Evolutionary conservation across 2,888 invertebrate genomes (phyloP).

Genomic region (Crocallis elinguaria): DNA sequence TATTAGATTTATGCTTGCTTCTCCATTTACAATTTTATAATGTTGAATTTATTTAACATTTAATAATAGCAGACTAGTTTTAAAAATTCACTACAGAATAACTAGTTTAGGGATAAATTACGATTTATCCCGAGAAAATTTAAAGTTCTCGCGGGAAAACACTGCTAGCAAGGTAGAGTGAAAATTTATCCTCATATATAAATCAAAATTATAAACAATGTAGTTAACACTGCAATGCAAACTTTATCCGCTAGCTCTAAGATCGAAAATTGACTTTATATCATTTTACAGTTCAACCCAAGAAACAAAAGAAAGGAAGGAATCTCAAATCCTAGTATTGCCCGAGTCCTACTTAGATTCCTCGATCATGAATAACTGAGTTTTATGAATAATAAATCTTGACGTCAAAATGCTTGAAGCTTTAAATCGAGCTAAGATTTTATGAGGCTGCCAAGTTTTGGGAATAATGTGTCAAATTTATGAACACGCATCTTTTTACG

Average conservation of each 20-base stretch:
- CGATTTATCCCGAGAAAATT: constrained; percentile 9
- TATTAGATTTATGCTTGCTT: neutral
- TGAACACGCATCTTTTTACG: neutral
- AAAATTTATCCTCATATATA: too few relatives aligned
- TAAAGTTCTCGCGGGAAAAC: constrained; percentile 4
- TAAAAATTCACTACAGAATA: neutral
- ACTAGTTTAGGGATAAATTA: constrained; percentile 8
- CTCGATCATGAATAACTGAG: constrained; percentile 13
- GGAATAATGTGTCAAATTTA: neutral
- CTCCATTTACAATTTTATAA: neutral
- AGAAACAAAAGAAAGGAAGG: neutral
- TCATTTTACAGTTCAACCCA: neutral
- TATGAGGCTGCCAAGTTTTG: constrained; percentile 5
- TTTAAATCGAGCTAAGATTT: constrained; percentile 14
- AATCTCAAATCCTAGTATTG: neutral
- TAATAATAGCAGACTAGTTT: too few relatives aligned
- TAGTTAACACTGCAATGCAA: too few relatives aligned
- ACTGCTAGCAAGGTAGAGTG: too few relatives aligned
- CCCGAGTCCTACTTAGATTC: constrained; percentile 1
- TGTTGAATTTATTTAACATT: too few relatives aligned
- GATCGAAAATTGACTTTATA: too few relatives aligned
- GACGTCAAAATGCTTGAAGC: constrained; percentile 31
- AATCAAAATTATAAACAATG: too few relatives aligned
- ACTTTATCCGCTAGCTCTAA: too few relatives aligned
- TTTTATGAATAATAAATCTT: constrained; percentile 35